phyloP scores from a whole-genome alignment of 1,140 invertebrate genomes.

The Arctopsyche grandis region DNA sequence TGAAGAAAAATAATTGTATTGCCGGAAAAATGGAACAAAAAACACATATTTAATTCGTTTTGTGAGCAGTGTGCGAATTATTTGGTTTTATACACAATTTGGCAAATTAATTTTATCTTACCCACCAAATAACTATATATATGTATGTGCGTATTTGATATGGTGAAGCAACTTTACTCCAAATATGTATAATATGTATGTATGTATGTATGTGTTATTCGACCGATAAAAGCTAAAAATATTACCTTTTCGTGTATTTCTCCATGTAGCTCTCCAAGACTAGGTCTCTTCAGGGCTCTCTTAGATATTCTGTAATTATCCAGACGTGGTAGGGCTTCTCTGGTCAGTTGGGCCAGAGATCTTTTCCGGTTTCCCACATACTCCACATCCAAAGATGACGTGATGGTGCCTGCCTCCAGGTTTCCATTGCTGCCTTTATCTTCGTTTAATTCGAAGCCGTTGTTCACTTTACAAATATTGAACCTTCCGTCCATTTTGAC shows the following conservation, averaged over 20 bases:
- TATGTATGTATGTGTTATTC: neutral
- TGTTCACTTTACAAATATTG: slow-evolving; percentile 47
- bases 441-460: neutral
- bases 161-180: neutral
- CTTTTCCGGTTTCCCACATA: slow-evolving; percentile 64
- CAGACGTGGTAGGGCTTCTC: slow-evolving; percentile 85
- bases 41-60: no score
- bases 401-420: slow-evolving; percentile 58
- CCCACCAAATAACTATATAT: no score
- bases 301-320: slow-evolving; percentile 90
- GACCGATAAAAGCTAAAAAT: neutral
- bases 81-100: no score
- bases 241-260: slow-evolving; percentile 58
- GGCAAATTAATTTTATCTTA: no score
- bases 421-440: slow-evolving; percentile 21
- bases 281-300: slow-evolving; percentile 76
- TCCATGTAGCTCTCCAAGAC: slow-evolving; percentile 77
- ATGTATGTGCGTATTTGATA: no score
- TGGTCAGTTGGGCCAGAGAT: slow-evolving; percentile 69
- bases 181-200: neutral
- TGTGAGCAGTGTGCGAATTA: no score
- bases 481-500: slow-evolving; percentile 50
- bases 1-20: no score
- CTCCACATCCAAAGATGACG: slow-evolving; percentile 51
- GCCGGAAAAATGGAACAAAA: no score